phyloP scores from a whole-genome alignment of 2,888 invertebrate genomes.

The Chymomyza fuscimana region DNA sequence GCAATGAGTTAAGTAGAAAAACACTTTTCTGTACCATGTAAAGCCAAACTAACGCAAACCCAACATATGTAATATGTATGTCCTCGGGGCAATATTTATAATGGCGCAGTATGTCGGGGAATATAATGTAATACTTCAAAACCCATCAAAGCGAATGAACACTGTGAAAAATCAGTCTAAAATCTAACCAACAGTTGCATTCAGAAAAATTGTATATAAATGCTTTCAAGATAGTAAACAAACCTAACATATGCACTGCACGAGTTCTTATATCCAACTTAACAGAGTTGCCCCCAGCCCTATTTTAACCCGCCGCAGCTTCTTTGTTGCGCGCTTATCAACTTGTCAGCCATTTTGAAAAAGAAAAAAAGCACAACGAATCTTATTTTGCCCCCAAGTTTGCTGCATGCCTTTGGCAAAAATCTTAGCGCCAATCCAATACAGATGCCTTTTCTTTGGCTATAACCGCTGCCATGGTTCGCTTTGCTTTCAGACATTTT shows the following conservation, averaged over 20 bases:
- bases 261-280: not conserved
- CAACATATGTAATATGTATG: no score
- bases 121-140: no score
- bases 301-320: not conserved
- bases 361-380: not conserved
- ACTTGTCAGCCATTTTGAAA: not conserved
- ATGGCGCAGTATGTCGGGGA: no score
- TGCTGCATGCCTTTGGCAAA: not conserved
- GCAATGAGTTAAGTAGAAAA: no score
- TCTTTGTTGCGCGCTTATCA: not conserved
- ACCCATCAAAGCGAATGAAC: no score
- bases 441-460: constrained; percentile 28
- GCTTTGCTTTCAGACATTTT: constrained; percentile 8
- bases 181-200: not conserved
- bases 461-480: constrained; percentile 47
- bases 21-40: no score
- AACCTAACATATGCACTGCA: not conserved
- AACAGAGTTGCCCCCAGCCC: no score
- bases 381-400: not conserved
- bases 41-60: no score
- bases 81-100: no score
- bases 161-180: not conserved
- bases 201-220: not conserved
- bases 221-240: not conserved
- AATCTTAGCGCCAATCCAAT: not conserved